phyloP scores from a whole-genome alignment of 2,797 vertebrate species.

The Aphelocoma californica region DNA sequence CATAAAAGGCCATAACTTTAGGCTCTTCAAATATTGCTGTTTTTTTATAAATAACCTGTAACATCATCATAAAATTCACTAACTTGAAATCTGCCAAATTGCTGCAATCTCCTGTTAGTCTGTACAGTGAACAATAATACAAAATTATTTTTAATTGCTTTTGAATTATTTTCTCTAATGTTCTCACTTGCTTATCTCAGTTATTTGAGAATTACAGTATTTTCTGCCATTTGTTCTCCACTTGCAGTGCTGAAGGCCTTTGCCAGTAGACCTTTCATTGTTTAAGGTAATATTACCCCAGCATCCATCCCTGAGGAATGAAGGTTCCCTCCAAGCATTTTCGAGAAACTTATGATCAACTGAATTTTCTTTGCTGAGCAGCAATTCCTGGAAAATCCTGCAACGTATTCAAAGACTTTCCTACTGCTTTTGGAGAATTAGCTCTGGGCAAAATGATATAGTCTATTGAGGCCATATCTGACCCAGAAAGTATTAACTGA shows the following conservation, averaged over 20 bases:
- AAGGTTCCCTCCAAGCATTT: slow-evolving; percentile 13
- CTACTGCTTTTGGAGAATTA: slow-evolving; percentile 52
- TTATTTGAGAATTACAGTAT: background rate
- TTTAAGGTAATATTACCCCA: background rate
- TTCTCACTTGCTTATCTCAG: background rate
- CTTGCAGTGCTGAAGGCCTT: background rate
- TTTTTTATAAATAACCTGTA: background rate
- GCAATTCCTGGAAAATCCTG: slow-evolving; percentile 63
- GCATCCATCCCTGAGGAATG: background rate
- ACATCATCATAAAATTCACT: background rate
- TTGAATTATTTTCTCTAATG: background rate
- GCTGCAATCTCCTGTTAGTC: background rate
- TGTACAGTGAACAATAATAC: background rate
- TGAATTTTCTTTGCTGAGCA: slow-evolving; percentile 52
- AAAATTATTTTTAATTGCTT: background rate
- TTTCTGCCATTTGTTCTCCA: background rate
- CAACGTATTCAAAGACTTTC: slow-evolving; percentile 20
- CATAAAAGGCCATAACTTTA: background rate
- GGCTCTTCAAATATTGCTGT: background rate
- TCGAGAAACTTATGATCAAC: background rate
- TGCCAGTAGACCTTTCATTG: background rate
- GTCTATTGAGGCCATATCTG: slow-evolving; percentile 36
- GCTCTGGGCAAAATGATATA: slow-evolving; percentile 38
- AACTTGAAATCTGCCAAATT: background rate
- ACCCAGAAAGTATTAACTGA: slow-evolving; percentile 64